These are phyloP conservation scores for Anabas testudineus DNA, from an alignment of 2,797 vertebrate species.

Conservation along the genomic window DNA sequence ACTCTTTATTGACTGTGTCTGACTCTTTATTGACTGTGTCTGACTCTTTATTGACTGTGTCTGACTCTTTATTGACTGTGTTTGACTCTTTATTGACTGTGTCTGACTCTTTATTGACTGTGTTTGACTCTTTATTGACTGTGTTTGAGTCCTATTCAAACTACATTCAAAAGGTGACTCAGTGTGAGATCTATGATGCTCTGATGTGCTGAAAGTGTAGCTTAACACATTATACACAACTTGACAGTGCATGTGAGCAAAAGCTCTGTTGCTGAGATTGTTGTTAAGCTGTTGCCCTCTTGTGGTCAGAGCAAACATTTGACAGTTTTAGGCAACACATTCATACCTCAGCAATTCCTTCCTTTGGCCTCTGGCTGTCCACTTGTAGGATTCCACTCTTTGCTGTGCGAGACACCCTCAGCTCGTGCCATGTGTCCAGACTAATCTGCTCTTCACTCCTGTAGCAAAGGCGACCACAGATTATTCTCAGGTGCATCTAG, in stretches of 20 bases:
- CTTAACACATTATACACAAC: neutral
- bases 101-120: too few species aligned
- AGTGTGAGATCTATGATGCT: neutral
- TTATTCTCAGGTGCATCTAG: neutral
- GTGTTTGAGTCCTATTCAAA: too few species aligned
- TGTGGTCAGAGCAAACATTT: conserved; percentile 11
- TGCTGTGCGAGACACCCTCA: conserved; percentile 92
- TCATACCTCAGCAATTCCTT: conserved; percentile 92
- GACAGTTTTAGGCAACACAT: neutral
- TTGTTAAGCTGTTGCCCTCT: conserved; percentile 11
- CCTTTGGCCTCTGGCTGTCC: conserved; percentile 89
- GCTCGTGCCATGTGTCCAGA: conserved; percentile 91
- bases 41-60: too few species aligned
- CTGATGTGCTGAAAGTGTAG: neutral
- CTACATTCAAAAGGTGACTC: neutral
- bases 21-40: too few species aligned
- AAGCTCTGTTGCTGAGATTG: neutral
- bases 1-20: too few species aligned
- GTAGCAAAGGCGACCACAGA: conserved; percentile 42
- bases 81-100: too few species aligned
- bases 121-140: too few species aligned
- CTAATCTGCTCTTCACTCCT: conserved; percentile 91
- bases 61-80: too few species aligned
- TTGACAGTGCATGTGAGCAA: neutral
- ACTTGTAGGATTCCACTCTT: conserved; percentile 96